Percentiles rank a stretch among this genome's conserved stretches.
Conservation (phyloP, 2,797 vertebrate species). For the Lutjanus campechanus region DNA sequence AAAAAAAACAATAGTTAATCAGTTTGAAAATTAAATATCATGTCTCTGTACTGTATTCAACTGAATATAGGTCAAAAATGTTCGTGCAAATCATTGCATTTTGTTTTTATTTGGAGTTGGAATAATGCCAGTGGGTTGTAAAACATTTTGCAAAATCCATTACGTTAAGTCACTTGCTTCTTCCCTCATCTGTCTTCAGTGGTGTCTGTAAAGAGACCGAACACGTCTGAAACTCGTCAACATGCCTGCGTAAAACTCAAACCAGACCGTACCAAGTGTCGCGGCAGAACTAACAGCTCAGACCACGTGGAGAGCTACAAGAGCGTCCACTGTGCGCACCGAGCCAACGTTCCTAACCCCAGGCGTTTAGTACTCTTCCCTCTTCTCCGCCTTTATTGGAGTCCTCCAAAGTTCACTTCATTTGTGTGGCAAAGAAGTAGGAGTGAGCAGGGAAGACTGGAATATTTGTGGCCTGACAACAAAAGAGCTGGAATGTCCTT, state of each 20-base stretch:
- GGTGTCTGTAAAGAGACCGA: constrained; percentile 34
- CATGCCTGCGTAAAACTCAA: constrained; percentile 46
- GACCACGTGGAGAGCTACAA: constrained; percentile 19
- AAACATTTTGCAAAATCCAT: neutral
- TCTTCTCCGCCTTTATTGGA: constrained; percentile 56
- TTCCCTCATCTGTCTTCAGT: neutral
- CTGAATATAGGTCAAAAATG: too few relatives aligned
- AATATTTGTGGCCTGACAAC: constrained; percentile 74
- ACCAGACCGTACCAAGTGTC: constrained; percentile 34
- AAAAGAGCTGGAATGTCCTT: constrained; percentile 69
- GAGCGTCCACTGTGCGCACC: constrained; percentile 2
- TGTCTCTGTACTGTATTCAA: too few relatives aligned
- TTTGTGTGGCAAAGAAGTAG: constrained; percentile 57
- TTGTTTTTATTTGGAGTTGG: too few relatives aligned
- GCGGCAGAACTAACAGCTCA: neutral
- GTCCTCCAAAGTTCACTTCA: constrained; percentile 64
- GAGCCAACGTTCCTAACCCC: constrained; percentile 29
- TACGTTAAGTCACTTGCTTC: constrained; percentile 12
- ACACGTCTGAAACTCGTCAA: constrained; percentile 8
- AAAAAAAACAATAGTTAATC: too few relatives aligned
- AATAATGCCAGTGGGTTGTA: too few relatives aligned
- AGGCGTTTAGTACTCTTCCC: constrained; percentile 34
- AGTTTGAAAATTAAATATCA: too few relatives aligned
- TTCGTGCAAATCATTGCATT: too few relatives aligned
- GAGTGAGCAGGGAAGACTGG: constrained; percentile 49